phyloP scores from a whole-genome alignment of 2,888 invertebrate genomes.

The Brenthis ino region DNA sequence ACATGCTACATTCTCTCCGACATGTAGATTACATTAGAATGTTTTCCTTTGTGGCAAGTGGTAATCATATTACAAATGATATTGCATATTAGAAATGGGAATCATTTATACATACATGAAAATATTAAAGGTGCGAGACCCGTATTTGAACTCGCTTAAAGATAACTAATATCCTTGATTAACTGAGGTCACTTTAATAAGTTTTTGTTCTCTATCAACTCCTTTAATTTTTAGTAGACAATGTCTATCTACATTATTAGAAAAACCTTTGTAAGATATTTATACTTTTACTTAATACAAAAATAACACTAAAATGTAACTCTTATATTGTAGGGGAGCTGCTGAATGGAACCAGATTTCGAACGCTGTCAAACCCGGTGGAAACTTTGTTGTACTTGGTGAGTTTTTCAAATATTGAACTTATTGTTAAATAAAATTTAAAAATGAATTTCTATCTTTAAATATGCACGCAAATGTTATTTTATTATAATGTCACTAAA shows the following conservation, averaged over 20 bases:
- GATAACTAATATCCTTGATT: too few species aligned
- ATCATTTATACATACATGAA: too few species aligned
- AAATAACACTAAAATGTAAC: neutral
- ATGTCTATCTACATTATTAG: neutral
- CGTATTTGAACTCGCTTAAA: too few species aligned
- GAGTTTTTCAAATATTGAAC: neutral
- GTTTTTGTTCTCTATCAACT: neutral
- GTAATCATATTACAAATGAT: too few species aligned
- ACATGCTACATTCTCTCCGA: too few species aligned
- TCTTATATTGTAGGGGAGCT: conserved; percentile 83
- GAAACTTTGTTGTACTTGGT: conserved; percentile 92
- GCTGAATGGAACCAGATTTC: conserved; percentile 97
- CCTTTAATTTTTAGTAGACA: too few species aligned
- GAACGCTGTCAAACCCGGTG: conserved; percentile 94
- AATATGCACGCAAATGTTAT: neutral
- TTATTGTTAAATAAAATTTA: neutral
- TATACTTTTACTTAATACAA: neutral
- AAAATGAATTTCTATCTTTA: neutral
- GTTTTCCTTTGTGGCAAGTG: too few species aligned
- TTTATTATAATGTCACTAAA: neutral
- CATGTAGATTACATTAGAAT: too few species aligned
- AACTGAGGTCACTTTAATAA: too few species aligned
- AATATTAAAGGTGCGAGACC: too few species aligned
- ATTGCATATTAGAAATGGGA: too few species aligned
- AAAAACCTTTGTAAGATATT: neutral